phyloP scores from a whole-genome alignment of 1,140 invertebrate species.

The Calliphora vicina region DNA sequence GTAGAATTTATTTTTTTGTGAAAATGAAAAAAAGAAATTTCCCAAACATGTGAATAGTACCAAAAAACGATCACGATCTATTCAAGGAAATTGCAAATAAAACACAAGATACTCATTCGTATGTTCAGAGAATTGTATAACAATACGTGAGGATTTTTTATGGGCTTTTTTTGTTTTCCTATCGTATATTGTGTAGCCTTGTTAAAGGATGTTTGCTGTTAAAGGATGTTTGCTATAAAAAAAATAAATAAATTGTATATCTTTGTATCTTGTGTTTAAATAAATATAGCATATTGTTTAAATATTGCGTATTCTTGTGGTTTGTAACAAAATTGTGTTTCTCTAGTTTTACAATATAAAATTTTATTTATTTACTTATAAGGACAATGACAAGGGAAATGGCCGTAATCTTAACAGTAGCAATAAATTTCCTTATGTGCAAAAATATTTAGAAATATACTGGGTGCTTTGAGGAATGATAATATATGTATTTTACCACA shows the following conservation, averaged over 20 bases:
- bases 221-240: slow-evolving; percentile 7
- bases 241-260: neutral
- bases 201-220: slow-evolving; percentile 1
- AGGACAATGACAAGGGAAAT: neutral
- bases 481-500: no score
- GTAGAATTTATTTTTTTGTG: neutral
- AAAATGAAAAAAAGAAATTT: neutral
- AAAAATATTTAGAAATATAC: no score
- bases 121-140: neutral
- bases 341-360: no score
- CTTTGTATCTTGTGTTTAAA: neutral
- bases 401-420: neutral
- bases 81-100: slow-evolving; percentile 5
- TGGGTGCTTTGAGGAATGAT: no score
- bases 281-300: neutral
- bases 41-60: neutral
- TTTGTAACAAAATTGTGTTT: neutral
- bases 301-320: neutral
- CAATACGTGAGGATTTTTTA: neutral
- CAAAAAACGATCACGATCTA: neutral
- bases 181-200: neutral
- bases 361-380: neutral
- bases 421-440: neutral
- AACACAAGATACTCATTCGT: neutral
- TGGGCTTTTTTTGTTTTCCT: neutral